Percentiles rank a stretch among this genome's conserved stretches.
These are phyloP conservation scores for Pygocentrus nattereri DNA, from an alignment of 2,797 vertebrate species.

Conservation along the genomic window DNA sequence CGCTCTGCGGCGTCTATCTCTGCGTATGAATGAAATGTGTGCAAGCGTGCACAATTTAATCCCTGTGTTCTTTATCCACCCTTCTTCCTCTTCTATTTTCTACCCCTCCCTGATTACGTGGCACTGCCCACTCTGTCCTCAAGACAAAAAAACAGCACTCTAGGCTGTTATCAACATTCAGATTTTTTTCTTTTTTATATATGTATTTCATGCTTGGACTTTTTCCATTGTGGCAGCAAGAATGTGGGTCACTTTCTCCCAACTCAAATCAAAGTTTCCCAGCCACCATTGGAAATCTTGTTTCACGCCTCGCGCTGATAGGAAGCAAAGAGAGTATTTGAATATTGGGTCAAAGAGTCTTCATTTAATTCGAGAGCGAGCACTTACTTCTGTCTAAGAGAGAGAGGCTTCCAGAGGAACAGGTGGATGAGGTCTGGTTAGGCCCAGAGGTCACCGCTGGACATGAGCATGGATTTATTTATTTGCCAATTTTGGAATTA, in stretches of 20 bases:
- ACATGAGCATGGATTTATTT: too few species aligned
- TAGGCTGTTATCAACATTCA: slow-evolving; percentile 80
- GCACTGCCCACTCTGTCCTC: slow-evolving; percentile 68
- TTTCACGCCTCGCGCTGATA: slow-evolving; percentile 68
- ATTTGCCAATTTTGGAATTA: too few species aligned
- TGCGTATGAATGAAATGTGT: slow-evolving; percentile 68
- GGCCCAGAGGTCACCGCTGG: too few species aligned
- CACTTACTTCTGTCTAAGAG: slow-evolving; percentile 16
- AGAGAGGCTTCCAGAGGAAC: background rate
- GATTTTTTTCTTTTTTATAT: slow-evolving; percentile 52
- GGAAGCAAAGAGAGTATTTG: slow-evolving; percentile 57
- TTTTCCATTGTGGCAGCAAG: slow-evolving; percentile 69
- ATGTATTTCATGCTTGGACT: slow-evolving; percentile 58
- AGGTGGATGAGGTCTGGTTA: background rate
- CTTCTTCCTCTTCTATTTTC: slow-evolving; percentile 43
- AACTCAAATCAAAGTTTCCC: slow-evolving; percentile 73
- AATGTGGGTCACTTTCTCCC: slow-evolving; percentile 81
- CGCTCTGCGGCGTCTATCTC: slow-evolving; percentile 66
- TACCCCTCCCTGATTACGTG: slow-evolving; percentile 66
- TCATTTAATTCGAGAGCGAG: slow-evolving; percentile 40
- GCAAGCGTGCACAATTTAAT: slow-evolving; percentile 72
- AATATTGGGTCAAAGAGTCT: slow-evolving; percentile 59
- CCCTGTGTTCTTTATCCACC: slow-evolving; percentile 60
- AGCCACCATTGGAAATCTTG: slow-evolving; percentile 68
- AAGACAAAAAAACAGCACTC: slow-evolving; percentile 76